Evolutionary conservation across 2,113 vertebrate species (phyloP).

Genomic region (Turdus rufiventris): DNA sequence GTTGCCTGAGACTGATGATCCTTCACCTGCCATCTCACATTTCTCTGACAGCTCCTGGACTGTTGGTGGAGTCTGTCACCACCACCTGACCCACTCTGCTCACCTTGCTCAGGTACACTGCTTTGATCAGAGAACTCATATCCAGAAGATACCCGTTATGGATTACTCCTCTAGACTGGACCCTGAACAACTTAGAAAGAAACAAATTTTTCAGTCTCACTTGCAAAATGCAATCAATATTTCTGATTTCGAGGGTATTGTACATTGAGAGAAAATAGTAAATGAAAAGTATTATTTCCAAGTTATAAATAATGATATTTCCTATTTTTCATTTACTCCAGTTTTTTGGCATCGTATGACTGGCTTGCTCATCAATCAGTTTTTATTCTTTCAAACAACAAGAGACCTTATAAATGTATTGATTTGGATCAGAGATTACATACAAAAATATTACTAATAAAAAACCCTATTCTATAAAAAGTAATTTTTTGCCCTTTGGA

Average conservation of each 20-base stretch:
- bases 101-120: neutral
- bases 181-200: neutral
- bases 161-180: neutral
- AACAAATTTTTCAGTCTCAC: neutral
- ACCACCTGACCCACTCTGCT: neutral
- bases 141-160: neutral
- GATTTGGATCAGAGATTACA: neutral
- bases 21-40: neutral
- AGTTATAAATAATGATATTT: neutral
- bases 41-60: neutral
- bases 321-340: neutral
- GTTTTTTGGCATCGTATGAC: neutral
- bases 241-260: neutral
- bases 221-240: neutral
- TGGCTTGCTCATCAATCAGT: neutral
- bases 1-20: neutral
- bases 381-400: neutral
- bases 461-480: neutral
- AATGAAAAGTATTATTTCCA: neutral
- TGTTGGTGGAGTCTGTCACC: neutral
- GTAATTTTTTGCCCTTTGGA: neutral
- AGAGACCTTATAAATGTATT: neutral
- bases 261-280: neutral
- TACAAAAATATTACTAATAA: neutral
- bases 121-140: neutral